Conservation (phyloP, 2,797 vertebrate genomes). For the Dendrocincla fuliginosa region DNA sequence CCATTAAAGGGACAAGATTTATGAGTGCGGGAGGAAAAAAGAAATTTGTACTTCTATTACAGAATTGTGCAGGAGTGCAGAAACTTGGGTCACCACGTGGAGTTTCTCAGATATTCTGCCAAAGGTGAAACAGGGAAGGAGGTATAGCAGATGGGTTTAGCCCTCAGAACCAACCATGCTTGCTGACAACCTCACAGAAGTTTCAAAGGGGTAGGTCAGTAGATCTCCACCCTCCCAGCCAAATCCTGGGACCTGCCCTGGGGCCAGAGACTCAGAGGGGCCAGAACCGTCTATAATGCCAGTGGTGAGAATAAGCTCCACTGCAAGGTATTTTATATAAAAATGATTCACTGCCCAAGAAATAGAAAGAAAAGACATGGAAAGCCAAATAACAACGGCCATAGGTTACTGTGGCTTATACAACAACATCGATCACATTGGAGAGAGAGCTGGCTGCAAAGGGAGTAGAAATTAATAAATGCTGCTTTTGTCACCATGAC, state of each 20-base stretch:
- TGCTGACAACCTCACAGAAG: not conserved
- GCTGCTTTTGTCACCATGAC: not conserved
- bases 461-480: not conserved
- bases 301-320: not conserved
- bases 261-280: not conserved
- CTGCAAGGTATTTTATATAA: not conserved
- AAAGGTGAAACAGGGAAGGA: not conserved
- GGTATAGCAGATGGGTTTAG: not conserved
- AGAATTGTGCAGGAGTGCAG: not conserved
- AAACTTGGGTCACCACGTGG: not conserved
- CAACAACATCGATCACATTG: not conserved
- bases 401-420: not conserved
- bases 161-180: not conserved
- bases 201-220: accelerated
- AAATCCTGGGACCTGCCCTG: not conserved
- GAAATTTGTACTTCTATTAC: not conserved
- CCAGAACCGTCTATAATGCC: accelerated
- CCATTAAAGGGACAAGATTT: not conserved
- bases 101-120: not conserved
- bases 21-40: not conserved
- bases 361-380: not conserved
- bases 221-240: not conserved
- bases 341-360: not conserved
- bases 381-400: not conserved
- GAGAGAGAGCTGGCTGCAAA: not conserved